Conservation (phyloP, 2,888 invertebrate species). For the Eretmocerus hayati region DNA sequence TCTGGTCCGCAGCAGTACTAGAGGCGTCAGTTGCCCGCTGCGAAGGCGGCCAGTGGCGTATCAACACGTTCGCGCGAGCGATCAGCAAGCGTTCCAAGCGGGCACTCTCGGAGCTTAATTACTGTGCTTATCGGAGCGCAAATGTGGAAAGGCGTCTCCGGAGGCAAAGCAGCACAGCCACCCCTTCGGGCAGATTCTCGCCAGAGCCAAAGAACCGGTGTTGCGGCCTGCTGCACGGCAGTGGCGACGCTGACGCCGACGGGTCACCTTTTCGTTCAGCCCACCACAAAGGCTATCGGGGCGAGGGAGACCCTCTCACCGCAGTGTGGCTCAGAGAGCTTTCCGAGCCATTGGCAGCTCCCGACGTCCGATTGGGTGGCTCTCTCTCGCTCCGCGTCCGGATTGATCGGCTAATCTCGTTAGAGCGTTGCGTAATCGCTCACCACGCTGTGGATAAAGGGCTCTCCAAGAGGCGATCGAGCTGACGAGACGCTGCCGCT, state of each 20-base stretch:
- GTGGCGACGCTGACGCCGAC: neutral
- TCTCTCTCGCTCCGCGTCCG: no score
- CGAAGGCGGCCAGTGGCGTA: no score
- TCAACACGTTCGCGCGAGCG: neutral
- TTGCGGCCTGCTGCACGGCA: neutral
- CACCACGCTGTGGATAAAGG: neutral
- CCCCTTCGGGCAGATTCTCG: neutral
- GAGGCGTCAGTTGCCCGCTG: no score
- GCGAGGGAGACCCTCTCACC: neutral
- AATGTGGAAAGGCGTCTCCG: constrained; percentile 10
- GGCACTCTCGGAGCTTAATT: constrained; percentile 11
- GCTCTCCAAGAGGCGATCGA: neutral
- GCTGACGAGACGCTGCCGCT: neutral
- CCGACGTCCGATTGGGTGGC: neutral
- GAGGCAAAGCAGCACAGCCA: no score
- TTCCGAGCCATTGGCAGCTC: constrained; percentile 7
- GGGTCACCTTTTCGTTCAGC: neutral
- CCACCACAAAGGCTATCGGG: neutral
- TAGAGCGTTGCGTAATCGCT: constrained; percentile 4
- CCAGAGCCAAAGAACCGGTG: neutral
- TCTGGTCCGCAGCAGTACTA: no score
- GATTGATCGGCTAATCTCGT: constrained; percentile 17
- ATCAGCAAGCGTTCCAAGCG: neutral
- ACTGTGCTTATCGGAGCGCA: constrained; percentile 3
- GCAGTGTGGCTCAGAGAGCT: neutral